These are phyloP conservation scores for Salpingus planirostris DNA, from an alignment of 2,888 invertebrate genomes.

Conservation along the genomic window DNA sequence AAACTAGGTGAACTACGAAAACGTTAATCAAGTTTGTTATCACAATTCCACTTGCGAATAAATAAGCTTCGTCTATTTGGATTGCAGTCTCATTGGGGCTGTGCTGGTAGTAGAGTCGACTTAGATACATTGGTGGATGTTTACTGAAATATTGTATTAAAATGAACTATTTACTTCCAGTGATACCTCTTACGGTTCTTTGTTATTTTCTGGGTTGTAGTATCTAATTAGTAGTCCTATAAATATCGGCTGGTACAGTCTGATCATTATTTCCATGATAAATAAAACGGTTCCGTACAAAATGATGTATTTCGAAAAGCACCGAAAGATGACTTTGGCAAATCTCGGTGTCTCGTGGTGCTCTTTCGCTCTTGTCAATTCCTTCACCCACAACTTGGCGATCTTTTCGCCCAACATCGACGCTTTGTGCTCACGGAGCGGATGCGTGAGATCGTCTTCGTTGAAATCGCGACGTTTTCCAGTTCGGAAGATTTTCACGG, in stretches of 20 bases:
- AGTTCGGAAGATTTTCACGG: conserved; percentile 28
- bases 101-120: conserved; percentile 34
- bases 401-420: conserved; percentile 50
- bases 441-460: conserved; percentile 54
- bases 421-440: conserved; percentile 54
- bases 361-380: conserved; percentile 41
- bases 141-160: neutral
- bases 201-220: conserved; percentile 42
- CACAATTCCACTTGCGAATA: conserved; percentile 50
- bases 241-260: conserved; percentile 47
- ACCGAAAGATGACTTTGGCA: conserved; percentile 46
- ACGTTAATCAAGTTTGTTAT: conserved; percentile 50
- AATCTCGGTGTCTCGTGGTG: conserved; percentile 50
- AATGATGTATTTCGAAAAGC: conserved; percentile 49
- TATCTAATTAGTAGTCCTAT: conserved; percentile 46
- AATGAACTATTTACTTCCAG: no score
- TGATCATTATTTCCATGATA: conserved; percentile 44
- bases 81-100: conserved; percentile 30
- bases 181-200: no score
- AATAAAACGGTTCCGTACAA: conserved; percentile 49
- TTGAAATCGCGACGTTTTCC: conserved; percentile 30
- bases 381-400: conserved; percentile 52
- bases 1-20: conserved; percentile 63
- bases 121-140: conserved; percentile 23
- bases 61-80: conserved; percentile 45